Evolutionary conservation across 1,140 invertebrate genomes (phyloP).

Genomic region (Drosophila obscura): DNA sequence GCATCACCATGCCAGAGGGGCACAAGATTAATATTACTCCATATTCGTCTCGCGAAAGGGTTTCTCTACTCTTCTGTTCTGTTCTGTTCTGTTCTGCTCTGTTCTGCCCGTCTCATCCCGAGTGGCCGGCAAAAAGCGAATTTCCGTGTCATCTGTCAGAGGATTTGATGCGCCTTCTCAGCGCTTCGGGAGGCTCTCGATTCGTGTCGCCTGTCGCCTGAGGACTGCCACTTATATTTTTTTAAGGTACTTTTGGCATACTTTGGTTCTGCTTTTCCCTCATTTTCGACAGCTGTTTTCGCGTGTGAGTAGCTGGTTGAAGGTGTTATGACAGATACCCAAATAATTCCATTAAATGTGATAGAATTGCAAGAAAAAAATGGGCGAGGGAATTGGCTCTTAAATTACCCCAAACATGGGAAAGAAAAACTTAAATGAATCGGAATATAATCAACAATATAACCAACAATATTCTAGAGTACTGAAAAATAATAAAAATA

Average conservation of each 20-base stretch:
- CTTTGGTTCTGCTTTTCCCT: slow-evolving; percentile 1
- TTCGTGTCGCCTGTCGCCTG: slow-evolving; percentile 27
- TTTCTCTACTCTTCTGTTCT: slow-evolving; percentile 14
- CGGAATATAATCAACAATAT: too few relatives aligned
- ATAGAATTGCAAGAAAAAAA: too few relatives aligned
- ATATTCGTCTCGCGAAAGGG: slow-evolving; percentile 46
- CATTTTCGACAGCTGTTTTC: neutral
- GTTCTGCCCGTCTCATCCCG: too few relatives aligned
- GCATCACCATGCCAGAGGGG: slow-evolving; percentile 41
- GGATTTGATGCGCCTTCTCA: slow-evolving; percentile 58
- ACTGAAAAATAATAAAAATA: too few relatives aligned
- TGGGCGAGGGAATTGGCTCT: too few relatives aligned
- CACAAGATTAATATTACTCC: slow-evolving; percentile 68
- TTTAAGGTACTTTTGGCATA: neutral
- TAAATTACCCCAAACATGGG: too few relatives aligned
- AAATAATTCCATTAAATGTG: neutral
- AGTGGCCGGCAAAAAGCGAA: slow-evolving; percentile 59
- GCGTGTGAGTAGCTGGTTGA: neutral
- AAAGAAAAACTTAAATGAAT: too few relatives aligned
- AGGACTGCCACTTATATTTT: slow-evolving; percentile 12
- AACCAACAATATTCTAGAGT: too few relatives aligned
- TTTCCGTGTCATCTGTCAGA: slow-evolving; percentile 76
- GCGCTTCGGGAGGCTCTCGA: slow-evolving; percentile 22
- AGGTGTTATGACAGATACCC: neutral
- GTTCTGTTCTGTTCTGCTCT: too few relatives aligned